A percentile compares a stretch with the other conserved stretches of the same genome.
phyloP scores from a whole-genome alignment of 2,888 invertebrate species.

The Euzetes globulus region DNA sequence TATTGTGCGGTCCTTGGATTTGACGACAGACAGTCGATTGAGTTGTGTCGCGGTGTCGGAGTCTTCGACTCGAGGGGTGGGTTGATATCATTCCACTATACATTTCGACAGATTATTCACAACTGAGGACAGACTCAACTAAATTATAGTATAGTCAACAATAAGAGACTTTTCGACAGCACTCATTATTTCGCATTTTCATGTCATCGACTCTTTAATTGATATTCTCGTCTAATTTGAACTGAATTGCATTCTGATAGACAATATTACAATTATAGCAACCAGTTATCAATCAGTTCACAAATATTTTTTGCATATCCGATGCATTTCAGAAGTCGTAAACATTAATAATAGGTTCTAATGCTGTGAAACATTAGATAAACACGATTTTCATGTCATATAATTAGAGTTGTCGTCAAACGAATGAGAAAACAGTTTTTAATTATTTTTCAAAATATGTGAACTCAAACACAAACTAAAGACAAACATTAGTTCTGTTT shows the following conservation, averaged over 20 bases:
- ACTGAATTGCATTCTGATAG: background rate
- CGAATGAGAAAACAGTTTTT: background rate
- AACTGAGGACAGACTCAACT: no score
- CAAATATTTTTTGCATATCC: no score
- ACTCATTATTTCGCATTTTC: no score
- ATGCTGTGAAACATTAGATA: no score
- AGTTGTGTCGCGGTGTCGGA: background rate
- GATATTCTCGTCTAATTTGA: no score
- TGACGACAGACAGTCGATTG: background rate
- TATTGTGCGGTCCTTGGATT: background rate
- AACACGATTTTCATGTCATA: no score
- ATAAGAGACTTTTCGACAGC: no score
- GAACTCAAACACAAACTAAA: background rate
- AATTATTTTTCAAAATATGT: background rate
- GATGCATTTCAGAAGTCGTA: no score
- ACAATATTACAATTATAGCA: no score
- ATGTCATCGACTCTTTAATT: background rate
- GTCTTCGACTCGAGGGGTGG: background rate
- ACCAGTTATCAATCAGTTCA: background rate
- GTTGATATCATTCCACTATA: conserved; percentile 20
- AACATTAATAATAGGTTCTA: no score
- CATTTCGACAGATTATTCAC: background rate
- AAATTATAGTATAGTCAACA: background rate
- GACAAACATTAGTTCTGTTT: background rate
- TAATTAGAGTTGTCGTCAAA: background rate